Conservation (phyloP, 2,888 invertebrate species). For the Syritta pipiens region DNA sequence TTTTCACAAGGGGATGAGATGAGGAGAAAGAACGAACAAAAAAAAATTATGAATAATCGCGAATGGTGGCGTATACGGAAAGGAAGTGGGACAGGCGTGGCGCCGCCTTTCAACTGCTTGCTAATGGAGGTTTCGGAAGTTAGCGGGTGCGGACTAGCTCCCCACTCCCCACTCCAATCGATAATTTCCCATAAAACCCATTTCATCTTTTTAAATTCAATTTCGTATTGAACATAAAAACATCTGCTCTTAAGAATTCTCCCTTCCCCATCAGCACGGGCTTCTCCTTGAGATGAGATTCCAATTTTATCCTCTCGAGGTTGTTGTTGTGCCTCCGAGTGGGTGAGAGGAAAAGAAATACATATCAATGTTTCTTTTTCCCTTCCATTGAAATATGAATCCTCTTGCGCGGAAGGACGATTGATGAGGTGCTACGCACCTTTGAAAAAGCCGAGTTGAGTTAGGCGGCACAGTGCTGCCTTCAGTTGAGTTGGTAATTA, state of each 20-base stretch:
- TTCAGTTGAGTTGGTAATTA: slow-evolving; percentile 35
- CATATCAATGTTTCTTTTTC: slow-evolving; percentile 7
- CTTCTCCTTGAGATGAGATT: slow-evolving; percentile 50
- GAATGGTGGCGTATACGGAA: background rate
- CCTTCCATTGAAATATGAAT: slow-evolving; percentile 29
- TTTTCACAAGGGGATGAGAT: slow-evolving; percentile 1
- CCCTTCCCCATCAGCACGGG: slow-evolving; percentile 16
- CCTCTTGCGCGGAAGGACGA: slow-evolving; percentile 10
- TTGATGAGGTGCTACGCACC: slow-evolving; percentile 25
- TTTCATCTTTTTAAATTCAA: slow-evolving; percentile 60
- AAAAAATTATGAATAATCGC: background rate
- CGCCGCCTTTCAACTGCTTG: slow-evolving; percentile 11
- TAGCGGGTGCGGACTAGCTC: background rate
- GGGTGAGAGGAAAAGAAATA: slow-evolving; percentile 18
- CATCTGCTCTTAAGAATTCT: slow-evolving; percentile 49
- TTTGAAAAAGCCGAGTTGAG: slow-evolving; percentile 18
- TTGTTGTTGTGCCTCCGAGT: slow-evolving; percentile 32
- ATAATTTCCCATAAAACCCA: slow-evolving; percentile 41
- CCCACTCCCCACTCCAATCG: slow-evolving; percentile 24
- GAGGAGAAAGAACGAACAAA: background rate
- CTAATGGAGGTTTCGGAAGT: background rate
- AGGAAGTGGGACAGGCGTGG: background rate
- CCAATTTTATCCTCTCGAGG: slow-evolving; percentile 40
- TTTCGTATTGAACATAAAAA: slow-evolving; percentile 51
- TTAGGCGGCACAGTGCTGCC: background rate